Percentiles rank a stretch among this genome's conserved stretches.
These are phyloP conservation scores for Muschampia plurimacula DNA, from an alignment of 2,888 invertebrate species.

Conservation along the genomic window DNA sequence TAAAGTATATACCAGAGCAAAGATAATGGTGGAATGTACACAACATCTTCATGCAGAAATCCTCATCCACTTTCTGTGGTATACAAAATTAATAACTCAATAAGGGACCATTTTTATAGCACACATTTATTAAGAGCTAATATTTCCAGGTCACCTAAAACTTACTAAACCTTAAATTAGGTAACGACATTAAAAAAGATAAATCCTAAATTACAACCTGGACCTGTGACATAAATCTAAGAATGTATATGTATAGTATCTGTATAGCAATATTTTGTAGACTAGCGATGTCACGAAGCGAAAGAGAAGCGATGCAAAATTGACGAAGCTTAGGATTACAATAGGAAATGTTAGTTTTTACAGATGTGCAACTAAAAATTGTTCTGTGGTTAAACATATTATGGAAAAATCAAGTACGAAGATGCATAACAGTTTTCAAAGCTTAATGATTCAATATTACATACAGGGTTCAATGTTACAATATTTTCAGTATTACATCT, in stretches of 20 bases:
- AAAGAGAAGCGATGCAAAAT: conserved; percentile 72
- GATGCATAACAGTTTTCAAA: conserved; percentile 35
- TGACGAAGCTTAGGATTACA: conserved; percentile 61
- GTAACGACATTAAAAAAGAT: conserved; percentile 75
- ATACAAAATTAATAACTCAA: conserved; percentile 61
- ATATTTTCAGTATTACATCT: conserved; percentile 71
- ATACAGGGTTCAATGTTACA: conserved; percentile 45
- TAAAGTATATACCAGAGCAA: conserved; percentile 32
- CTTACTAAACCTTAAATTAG: conserved; percentile 77
- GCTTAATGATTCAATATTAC: conserved; percentile 41
- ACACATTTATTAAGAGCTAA: conserved; percentile 78
- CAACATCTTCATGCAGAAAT: conserved; percentile 63
- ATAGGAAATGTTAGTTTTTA: conserved; percentile 53
- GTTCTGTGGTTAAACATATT: conserved; percentile 30
- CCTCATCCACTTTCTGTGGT: conserved; percentile 58
- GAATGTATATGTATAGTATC: conserved; percentile 59
- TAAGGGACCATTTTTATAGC: conserved; percentile 71
- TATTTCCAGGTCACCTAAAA: conserved; percentile 69
- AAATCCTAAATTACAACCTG: conserved; percentile 81
- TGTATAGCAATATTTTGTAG: conserved; percentile 70
- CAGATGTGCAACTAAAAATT: conserved; percentile 54
- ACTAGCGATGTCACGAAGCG: conserved; percentile 73
- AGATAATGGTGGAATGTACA: conserved; percentile 43
- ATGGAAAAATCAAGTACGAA: conserved; percentile 38
- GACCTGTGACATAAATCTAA: conserved; percentile 78